These are phyloP conservation scores for Pogoniulus pusillus DNA, from an alignment of 2,797 vertebrate species.

Conservation along the genomic window DNA sequence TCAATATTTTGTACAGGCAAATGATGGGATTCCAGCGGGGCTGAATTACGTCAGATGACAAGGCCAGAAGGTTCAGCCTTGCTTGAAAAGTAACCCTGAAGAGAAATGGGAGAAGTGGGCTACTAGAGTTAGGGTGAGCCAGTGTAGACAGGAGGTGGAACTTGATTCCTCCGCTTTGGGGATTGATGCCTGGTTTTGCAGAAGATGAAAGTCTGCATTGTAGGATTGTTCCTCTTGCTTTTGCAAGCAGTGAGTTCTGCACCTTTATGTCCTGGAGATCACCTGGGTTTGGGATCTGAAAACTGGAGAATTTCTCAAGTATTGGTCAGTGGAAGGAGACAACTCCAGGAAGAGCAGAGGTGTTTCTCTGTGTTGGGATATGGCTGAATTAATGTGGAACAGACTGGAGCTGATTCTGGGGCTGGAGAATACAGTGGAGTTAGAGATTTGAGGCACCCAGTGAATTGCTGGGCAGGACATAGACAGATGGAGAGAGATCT, in stretches of 20 bases:
- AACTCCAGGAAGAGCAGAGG: neutral
- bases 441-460: neutral
- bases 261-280: neutral
- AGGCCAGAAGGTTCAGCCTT: neutral
- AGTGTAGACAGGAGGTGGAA: neutral
- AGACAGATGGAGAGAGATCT: slow-evolving; percentile 51
- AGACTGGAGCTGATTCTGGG: neutral
- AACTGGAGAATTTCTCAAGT: neutral
- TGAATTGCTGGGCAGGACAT: slow-evolving; percentile 25
- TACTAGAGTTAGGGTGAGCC: neutral
- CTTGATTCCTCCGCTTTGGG: neutral
- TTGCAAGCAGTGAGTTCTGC: neutral
- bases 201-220: neutral
- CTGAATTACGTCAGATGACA: neutral
- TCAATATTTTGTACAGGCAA: neutral
- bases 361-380: neutral
- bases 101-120: neutral
- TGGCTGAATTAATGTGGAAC: neutral
- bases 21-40: neutral
- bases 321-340: neutral
- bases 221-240: neutral
- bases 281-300: neutral
- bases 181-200: neutral
- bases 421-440: neutral
- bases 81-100: neutral